Base-by-base conservation (phyloP, 2,797 vertebrate species). In the Thaleichthys pacificus region DNA sequence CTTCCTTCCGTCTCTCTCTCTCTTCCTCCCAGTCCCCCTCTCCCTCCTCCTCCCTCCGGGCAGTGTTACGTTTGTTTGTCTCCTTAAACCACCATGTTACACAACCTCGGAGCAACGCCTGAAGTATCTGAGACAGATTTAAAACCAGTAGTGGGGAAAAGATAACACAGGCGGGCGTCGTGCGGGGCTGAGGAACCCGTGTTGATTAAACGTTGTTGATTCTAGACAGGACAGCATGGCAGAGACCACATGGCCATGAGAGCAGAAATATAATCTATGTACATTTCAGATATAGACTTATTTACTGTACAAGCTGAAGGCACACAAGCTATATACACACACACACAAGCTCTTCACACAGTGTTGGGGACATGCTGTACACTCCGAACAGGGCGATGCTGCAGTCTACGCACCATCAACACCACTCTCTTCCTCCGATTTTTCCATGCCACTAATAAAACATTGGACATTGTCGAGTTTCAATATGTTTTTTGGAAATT, bases 71-170 rank as follows among this genome's bases (percentile, higher is more conserved):
- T 7, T 17, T 2, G 6, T 30, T 32, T 17, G 14, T 58, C 30
- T 8, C 28, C 79, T 68, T 77, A 82, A 85, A 86, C 85, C 77
- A 4, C 72, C 22, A 68, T 62, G 76, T 89, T 88, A 82, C 88
- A 86, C 86, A 90, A 87, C 77, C 71, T 70, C 82, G 79, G 86
- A 87, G 82, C 86, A 89, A 90, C 79, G 84, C 76, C 82, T 84
- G n/a, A 65, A 80, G 76, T 84, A 87, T 85, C 68, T 12, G 75
- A 79, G 83, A 75, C 65, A 77, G 79, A 81, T 77, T 85, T 80
- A 77, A 85, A 84, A 75, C 66, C 76, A 81, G 78, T 22, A 11
- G 64, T 76, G 73, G 75, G 66, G 80, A 71, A 77, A 65, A 61
- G 79, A 68, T 49, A 71, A 73, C 49, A 68, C 76, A 75, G 71